A percentile compares a stretch with the other conserved stretches of the same genome.
These are phyloP conservation scores for Pyxicephalus adspersus DNA, from an alignment of 2,113 vertebrate genomes.

Conservation along the genomic window DNA sequence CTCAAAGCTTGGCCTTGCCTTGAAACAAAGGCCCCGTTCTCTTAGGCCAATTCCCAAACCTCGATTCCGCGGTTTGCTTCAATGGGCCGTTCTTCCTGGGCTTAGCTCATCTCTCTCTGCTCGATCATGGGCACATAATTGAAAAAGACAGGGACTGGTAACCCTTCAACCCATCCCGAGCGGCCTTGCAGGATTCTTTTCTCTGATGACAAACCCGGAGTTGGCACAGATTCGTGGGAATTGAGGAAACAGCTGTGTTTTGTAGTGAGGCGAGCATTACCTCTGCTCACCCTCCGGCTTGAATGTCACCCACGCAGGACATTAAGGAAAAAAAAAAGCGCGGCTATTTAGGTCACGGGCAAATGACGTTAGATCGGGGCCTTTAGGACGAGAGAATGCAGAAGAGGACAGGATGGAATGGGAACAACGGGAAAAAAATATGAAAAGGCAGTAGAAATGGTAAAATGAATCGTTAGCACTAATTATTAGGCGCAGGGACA, in stretches of 20 bases:
- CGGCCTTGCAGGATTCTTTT: constrained; percentile 60
- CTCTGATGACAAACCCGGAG: constrained; percentile 43
- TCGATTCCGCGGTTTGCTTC: constrained; percentile 28
- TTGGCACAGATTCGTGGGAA: constrained; percentile 54
- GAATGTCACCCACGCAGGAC: constrained; percentile 55
- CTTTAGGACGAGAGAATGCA: constrained; percentile 49
- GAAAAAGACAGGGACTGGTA: constrained; percentile 59
- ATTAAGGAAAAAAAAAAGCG: constrained; percentile 33
- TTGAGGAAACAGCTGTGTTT: constrained; percentile 51
- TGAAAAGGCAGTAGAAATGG: neutral
- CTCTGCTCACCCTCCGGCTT: constrained; percentile 41
- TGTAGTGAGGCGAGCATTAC: constrained; percentile 22
- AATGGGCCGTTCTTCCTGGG: constrained; percentile 39
- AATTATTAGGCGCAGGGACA: constrained; percentile 72
- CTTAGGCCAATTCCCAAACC: constrained; percentile 38
- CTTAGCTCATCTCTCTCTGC: constrained; percentile 50
- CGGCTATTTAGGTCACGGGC: constrained; percentile 40
- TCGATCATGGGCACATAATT: constrained; percentile 51
- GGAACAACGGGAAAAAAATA: constrained; percentile 24
- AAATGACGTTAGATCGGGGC: neutral
- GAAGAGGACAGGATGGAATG: constrained; percentile 21
- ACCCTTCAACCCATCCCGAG: constrained; percentile 53
- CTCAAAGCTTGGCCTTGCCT: constrained; percentile 8
- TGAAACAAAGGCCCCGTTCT: constrained; percentile 46
- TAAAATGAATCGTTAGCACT: constrained; percentile 71